Evolutionary conservation across 2,888 invertebrate genomes (phyloP), one percentile per base, ranked within the genome.

Genomic region (Caenorhabditis drosophilae): DNA sequence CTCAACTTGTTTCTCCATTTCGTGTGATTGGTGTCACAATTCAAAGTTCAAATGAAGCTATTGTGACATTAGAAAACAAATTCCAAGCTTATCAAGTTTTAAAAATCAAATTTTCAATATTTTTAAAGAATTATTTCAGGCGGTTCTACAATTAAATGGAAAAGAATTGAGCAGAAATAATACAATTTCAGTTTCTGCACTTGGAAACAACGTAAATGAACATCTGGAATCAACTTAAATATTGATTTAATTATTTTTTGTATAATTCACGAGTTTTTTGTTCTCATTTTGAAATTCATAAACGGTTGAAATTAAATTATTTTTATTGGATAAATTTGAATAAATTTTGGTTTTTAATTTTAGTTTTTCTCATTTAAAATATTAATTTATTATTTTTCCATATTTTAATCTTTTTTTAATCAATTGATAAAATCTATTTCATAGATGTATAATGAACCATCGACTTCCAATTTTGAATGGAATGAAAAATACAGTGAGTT

Each of bases 21-120:
- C 52, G 68, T 2, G 63, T 72, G 11, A 55, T 61, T 18, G 69
- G 67, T 15, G 61, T 72, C 18, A 55, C 56, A 0, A 16, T 61
- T 11, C 49, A 22, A 11, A 44, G 48, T 16, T 44, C 63, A 6
- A 57, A 60, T 9, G 56, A 57, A 4, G 70, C 75, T 1, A 27
- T 54, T 18, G 75, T 75, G 25, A 55, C 63, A 3, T 53, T 75
- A 23, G 68, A 63, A 31, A 75, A 75, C 57, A 73, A 71, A 46
- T 75, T 64, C 46, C 72, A 72, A 38, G 72, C 66, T 15, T 61
- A 41, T 35, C 72, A 72, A 48, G 66, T 52, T 15, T 9, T 9
- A 6, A 9, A 31, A 31, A 31, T 31, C 31, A n/a, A n/a, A n/a
- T n/a, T n/a, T n/a, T n/a, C n/a, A n/a, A n/a, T n/a, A n/a, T n/a